phyloP scores from a whole-genome alignment of 2,113 vertebrate species.

The Plecturocebus donacophilus region DNA sequence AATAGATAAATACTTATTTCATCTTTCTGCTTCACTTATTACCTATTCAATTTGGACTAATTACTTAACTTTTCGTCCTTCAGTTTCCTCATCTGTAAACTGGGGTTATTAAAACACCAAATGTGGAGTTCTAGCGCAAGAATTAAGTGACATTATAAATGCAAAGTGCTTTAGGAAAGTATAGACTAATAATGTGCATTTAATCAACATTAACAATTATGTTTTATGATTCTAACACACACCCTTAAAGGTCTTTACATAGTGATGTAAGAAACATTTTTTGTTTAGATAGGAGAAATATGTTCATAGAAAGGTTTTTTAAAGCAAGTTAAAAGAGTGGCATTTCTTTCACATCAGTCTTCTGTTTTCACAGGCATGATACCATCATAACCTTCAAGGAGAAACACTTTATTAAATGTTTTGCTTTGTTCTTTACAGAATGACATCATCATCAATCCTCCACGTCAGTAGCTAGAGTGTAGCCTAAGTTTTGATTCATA shows the following conservation, averaged over 20 bases:
- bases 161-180: background rate
- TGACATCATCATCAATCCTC: conserved; percentile 49
- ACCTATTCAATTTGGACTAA: background rate
- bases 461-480: background rate
- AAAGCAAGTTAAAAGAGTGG: conserved; percentile 52
- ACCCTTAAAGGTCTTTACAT: background rate
- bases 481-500: background rate
- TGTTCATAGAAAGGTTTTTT: background rate
- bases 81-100: background rate
- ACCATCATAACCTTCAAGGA: conserved; percentile 56
- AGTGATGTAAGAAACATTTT: background rate
- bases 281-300: background rate
- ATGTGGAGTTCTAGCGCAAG: background rate
- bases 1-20: background rate
- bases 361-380: conserved; percentile 57
- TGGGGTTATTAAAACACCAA: background rate
- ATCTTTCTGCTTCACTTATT: background rate
- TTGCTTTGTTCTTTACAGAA: conserved; percentile 27
- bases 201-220: background rate
- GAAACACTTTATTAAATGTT: conserved; percentile 70
- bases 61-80: background rate
- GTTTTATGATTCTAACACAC: background rate
- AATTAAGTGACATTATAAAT: background rate
- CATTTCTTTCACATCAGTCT: conserved; percentile 64
- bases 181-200: background rate